These are phyloP conservation scores for Mandrillus leucophaeus DNA, from an alignment of 2,113 vertebrate genomes.

Conservation along the genomic window DNA sequence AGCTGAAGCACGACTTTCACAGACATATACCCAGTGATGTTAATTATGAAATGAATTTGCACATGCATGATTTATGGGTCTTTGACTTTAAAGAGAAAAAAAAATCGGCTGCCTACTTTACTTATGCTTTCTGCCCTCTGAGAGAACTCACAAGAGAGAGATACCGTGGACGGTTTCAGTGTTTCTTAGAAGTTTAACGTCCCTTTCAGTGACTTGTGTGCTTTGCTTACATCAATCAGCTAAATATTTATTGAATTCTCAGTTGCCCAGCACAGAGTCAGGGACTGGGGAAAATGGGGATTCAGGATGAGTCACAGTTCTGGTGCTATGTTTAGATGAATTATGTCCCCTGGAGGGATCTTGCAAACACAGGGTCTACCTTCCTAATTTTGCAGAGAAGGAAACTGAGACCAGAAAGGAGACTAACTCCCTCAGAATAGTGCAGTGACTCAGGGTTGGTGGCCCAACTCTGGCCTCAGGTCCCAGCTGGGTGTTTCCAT, in stretches of 20 bases:
- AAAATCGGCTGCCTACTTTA: conserved; percentile 71
- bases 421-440: background rate
- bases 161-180: conserved; percentile 78
- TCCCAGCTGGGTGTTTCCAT: background rate
- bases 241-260: conserved; percentile 67
- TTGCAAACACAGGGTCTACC: background rate
- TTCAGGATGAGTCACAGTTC: background rate
- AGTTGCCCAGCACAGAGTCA: background rate
- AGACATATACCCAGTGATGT: conserved; percentile 84
- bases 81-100: conserved; percentile 69
- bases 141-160: conserved; percentile 83
- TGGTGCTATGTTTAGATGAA: background rate
- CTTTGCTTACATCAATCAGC: conserved; percentile 61
- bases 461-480: background rate
- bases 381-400: background rate
- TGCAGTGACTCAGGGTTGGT: background rate
- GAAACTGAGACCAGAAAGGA: background rate
- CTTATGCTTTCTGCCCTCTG: conserved; percentile 68
- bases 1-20: conserved; percentile 85
- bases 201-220: conserved; percentile 76
- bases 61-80: conserved; percentile 85
- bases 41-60: conserved; percentile 87
- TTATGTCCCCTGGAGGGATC: background rate
- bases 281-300: background rate
- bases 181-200: conserved; percentile 62